Base-by-base conservation (phyloP, 2,113 vertebrate genomes). In the Apodemus speciosus region DNA sequence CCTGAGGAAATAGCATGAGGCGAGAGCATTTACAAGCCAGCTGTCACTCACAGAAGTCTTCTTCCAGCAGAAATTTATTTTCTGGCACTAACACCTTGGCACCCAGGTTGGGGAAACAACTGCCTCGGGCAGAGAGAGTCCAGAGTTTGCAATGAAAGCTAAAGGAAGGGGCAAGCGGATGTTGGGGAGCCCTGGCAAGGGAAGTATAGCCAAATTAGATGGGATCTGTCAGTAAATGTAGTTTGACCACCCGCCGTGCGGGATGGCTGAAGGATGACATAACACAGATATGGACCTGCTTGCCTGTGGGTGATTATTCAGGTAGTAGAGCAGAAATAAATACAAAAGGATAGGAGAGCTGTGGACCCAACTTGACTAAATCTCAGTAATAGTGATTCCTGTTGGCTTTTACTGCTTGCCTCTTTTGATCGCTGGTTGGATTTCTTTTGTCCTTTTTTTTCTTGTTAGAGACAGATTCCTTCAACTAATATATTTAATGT, bases 1-100 rank as follows among this genome's bases (percentile, higher is more conserved):
- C 14, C 11, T 69, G 27, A 56, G 86, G 16, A 77, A 83, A 73
- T 40, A 72, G 15, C 32, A 3, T 43, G 60, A 10, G 64, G 2
- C 7, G 69, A 2, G n/a, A 11, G 38, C 32, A 23, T 71, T 85
- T 79, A 79, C 58, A 89, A 95, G 49, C 27, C 40, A 76, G 51
- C 27, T 92, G 11, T 72, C 32, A 58, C 3, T 87, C 75, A 71
- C 14, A 84, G 62, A 84, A 32, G 32, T 79, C 73, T 95, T 92
- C 75, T 87, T 89, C 79, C 53, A 96, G 72, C 49, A 81, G 60
- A 83, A 88, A 76, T 77, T 92, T 68, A 69, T 85, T 95, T 88
- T 68, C 69, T 87, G 40, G 49, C 49, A 64, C 38, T 62, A 56
- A 64, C 60, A 38, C 20, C 30, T 68, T 95, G 32, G 49, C 43